Percentiles rank a stretch among this genome's conserved stretches.
phyloP scores from a whole-genome alignment of 2,113 vertebrate genomes.

The Albula goreensis region DNA sequence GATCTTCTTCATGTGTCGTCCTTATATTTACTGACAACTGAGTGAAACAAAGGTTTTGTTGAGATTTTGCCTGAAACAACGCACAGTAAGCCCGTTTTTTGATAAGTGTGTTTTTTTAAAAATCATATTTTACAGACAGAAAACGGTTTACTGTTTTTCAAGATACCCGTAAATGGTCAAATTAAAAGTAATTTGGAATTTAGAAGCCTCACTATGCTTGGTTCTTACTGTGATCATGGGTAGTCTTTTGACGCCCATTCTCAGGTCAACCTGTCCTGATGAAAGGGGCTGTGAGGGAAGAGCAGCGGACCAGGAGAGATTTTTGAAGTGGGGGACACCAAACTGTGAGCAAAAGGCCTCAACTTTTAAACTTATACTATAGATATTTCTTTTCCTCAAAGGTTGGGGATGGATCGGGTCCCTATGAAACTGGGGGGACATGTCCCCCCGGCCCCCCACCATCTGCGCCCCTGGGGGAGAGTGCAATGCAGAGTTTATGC shows the following conservation, averaged over 20 bases:
- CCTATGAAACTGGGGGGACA: too few relatives aligned
- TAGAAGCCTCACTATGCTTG: background rate
- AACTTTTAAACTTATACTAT: too few relatives aligned
- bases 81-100: background rate
- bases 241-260: constrained; percentile 19
- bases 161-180: constrained; percentile 3
- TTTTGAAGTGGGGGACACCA: too few relatives aligned
- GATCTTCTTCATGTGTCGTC: background rate
- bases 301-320: too few relatives aligned
- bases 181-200: constrained; percentile 1
- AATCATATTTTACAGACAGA: background rate
- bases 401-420: too few relatives aligned
- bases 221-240: constrained; percentile 16
- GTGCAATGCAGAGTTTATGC: too few relatives aligned
- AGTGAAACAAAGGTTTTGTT: background rate
- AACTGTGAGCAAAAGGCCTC: too few relatives aligned
- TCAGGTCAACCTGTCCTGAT: background rate
- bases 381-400: too few relatives aligned
- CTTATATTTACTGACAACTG: background rate
- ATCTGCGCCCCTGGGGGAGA: too few relatives aligned
- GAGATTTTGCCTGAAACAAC: background rate
- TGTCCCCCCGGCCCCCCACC: too few relatives aligned
- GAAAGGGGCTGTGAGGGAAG: background rate
- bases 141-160: background rate
- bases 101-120: background rate